Evolutionary conservation across 2,797 vertebrate genomes (phyloP).

Genomic region (Varecia variegata): DNA sequence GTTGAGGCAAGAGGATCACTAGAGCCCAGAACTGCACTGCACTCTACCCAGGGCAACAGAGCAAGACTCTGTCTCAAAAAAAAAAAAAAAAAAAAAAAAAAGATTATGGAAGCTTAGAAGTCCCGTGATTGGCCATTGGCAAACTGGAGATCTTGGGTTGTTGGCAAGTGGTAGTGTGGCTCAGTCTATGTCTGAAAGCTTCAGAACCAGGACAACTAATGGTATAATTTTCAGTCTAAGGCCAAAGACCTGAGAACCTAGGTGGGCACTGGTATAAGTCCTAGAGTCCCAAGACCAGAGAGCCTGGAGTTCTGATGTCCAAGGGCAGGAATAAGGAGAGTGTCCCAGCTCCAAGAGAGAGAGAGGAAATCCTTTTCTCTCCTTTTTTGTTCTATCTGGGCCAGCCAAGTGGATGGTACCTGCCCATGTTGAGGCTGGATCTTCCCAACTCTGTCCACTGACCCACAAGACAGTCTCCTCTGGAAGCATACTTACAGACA

Average conservation of each 20-base stretch:
- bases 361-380: neutral
- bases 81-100: too few species aligned
- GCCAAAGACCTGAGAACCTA: neutral
- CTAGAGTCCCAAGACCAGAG: neutral
- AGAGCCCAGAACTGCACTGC: too few species aligned
- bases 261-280: neutral
- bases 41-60: too few species aligned
- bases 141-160: neutral
- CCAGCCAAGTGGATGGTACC: neutral
- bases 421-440: neutral
- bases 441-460: neutral
- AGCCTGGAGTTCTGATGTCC: neutral
- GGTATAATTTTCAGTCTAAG: neutral
- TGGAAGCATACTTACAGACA: neutral
- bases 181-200: neutral
- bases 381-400: neutral
- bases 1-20: too few species aligned
- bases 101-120: neutral
- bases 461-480: neutral
- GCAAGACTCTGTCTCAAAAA: too few species aligned
- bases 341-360: neutral
- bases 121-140: neutral
- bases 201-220: neutral
- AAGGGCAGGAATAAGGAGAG: neutral
- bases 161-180: neutral